These are phyloP conservation scores for Arizona elegans DNA, from an alignment of 2,113 vertebrate genomes.

Conservation along the genomic window DNA sequence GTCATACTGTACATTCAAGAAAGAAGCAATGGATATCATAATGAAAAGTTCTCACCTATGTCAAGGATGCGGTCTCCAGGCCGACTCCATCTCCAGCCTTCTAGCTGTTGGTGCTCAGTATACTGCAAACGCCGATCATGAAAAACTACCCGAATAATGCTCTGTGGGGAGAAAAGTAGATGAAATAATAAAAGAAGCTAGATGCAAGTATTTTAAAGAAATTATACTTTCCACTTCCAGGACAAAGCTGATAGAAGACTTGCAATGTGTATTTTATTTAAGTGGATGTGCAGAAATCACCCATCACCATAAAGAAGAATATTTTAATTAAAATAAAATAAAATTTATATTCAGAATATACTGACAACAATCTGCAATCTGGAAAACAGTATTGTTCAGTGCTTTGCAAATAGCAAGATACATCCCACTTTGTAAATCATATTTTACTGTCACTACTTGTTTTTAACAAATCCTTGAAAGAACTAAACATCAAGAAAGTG, in stretches of 20 bases:
- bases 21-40: not conserved
- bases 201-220: not conserved
- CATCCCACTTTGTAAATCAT: not conserved
- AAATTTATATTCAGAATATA: constrained; percentile 1
- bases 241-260: constrained; percentile 33
- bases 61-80: constrained; percentile 93
- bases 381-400: constrained; percentile 16
- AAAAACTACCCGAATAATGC: constrained; percentile 90
- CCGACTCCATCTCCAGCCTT: constrained; percentile 93
- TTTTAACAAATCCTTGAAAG: constrained; percentile 33
- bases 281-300: constrained; percentile 31
- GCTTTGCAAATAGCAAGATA: not conserved
- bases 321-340: not conserved
- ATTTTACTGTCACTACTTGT: not conserved
- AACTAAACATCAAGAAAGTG: constrained; percentile 27
- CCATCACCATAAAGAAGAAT: not conserved
- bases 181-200: not conserved
- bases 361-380: constrained; percentile 36
- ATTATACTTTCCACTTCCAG: constrained; percentile 38
- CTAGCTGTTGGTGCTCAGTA: constrained; percentile 90
- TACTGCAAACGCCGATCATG: constrained; percentile 93
- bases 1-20: not conserved
- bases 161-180: constrained; percentile 71
- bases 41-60: constrained; percentile 76
- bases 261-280: constrained; percentile 9